Percentiles rank a stretch among this genome's conserved stretches.
Conservation (phyloP, 2,888 invertebrate species). For the Oxyteleia sp. region DNA sequence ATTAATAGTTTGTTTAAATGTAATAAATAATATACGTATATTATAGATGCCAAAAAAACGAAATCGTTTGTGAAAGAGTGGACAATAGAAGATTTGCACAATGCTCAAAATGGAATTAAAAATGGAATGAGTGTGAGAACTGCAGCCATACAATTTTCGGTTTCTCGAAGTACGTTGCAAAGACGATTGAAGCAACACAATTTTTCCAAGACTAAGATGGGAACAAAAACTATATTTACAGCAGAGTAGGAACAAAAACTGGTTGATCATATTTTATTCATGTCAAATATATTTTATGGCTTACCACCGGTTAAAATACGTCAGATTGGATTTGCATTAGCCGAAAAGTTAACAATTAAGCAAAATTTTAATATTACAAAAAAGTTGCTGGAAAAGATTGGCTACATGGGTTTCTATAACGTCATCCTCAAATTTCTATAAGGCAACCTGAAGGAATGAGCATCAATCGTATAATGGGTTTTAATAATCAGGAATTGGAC, state of each 20-base stretch:
- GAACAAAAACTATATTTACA: constrained; percentile 73
- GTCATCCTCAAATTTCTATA: constrained; percentile 64
- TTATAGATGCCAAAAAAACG: no score
- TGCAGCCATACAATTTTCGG: no score
- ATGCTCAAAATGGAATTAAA: no score
- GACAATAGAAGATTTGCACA: no score
- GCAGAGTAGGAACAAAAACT: constrained; percentile 75
- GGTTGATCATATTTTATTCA: constrained; percentile 65
- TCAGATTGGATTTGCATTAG: constrained; percentile 75
- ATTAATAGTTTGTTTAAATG: no score
- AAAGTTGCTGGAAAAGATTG: constrained; percentile 64
- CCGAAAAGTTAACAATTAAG: constrained; percentile 71
- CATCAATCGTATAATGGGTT: constrained; percentile 78
- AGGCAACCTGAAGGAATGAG: constrained; percentile 80
- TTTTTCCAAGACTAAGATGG: no score
- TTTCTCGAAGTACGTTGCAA: no score
- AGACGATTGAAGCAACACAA: no score
- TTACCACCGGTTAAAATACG: constrained; percentile 75
- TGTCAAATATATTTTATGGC: constrained; percentile 76
- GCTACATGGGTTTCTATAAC: constrained; percentile 77
- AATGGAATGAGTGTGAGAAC: no score
- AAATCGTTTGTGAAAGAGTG: no score
- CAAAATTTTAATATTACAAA: constrained; percentile 76
- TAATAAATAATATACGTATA: no score
- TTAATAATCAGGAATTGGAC: constrained; percentile 81